Evolutionary conservation across 2,797 vertebrate genomes (phyloP).

Genomic region (Alfaro cultratus): DNA sequence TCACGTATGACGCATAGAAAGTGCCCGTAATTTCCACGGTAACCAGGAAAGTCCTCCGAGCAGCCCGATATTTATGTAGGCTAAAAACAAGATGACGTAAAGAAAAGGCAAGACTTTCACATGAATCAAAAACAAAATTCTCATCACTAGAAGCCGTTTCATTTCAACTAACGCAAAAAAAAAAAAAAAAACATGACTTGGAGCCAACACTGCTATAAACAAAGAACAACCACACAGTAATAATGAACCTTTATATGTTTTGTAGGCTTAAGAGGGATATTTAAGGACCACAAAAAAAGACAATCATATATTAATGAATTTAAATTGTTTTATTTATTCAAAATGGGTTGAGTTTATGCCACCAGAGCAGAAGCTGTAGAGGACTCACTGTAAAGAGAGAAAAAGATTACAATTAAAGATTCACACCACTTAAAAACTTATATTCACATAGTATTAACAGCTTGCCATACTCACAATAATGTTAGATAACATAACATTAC

Average conservation of each 20-base stretch:
- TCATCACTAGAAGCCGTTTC: not conserved
- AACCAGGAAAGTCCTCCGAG: constrained; percentile 18
- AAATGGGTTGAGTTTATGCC: constrained; percentile 85
- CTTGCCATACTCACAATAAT: not conserved
- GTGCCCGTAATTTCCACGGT: constrained; percentile 46
- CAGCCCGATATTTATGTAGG: not conserved
- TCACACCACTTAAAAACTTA: not conserved
- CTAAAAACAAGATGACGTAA: not conserved
- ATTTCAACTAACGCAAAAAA: not conserved
- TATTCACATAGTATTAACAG: not conserved
- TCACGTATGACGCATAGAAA: constrained; percentile 66
- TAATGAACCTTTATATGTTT: too few species aligned
- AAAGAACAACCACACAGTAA: not conserved
- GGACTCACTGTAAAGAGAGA: constrained; percentile 88
- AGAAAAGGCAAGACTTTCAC: not conserved
- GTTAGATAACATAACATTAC: not conserved
- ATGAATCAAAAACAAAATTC: not conserved
- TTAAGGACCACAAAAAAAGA: constrained; percentile 22
- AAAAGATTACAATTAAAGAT: not conserved
- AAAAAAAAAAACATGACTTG: not conserved
- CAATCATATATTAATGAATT: constrained; percentile 51
- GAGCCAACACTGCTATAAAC: not conserved
- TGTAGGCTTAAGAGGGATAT: not conserved
- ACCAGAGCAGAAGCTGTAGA: constrained; percentile 99
- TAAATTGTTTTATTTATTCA: constrained; percentile 87